These are phyloP conservation scores for Plutella xylostella DNA, from an alignment of 2,888 invertebrate species.

Conservation along the genomic window DNA sequence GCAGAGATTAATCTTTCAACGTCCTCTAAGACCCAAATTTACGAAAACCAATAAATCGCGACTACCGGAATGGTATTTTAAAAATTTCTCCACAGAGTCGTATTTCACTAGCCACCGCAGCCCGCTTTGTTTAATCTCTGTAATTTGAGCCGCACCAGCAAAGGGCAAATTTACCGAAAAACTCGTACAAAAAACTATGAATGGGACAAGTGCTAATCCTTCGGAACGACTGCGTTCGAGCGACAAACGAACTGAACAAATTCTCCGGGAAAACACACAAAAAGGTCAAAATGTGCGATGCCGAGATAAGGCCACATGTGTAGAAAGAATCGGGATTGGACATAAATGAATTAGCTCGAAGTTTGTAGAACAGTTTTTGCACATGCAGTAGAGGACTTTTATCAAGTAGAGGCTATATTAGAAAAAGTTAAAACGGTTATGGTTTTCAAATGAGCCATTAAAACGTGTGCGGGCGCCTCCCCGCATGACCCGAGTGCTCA, in stretches of 20 bases:
- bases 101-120: conserved; percentile 38
- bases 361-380: neutral
- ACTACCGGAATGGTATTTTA: conserved; percentile 35
- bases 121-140: conserved; percentile 29
- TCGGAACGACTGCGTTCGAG: conserved; percentile 23
- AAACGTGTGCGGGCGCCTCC: conserved; percentile 22
- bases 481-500: conserved; percentile 24
- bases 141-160: conserved; percentile 17
- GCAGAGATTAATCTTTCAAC: too few relatives aligned
- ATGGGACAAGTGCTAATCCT: conserved; percentile 31
- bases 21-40: neutral
- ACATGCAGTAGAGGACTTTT: neutral
- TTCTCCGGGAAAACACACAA: neutral
- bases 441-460: conserved; percentile 33
- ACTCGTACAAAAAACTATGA: conserved; percentile 22
- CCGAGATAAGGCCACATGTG: neutral
- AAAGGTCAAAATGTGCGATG: neutral
- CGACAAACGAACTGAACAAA: neutral
- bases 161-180: conserved; percentile 22
- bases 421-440: conserved; percentile 10
- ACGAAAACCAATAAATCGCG: neutral
- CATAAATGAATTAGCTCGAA: neutral
- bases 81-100: conserved; percentile 25
- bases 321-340: neutral
- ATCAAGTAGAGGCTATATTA: too few relatives aligned